Conservation (phyloP, 1,140 invertebrate species). For the Achatina immaculata region DNA sequence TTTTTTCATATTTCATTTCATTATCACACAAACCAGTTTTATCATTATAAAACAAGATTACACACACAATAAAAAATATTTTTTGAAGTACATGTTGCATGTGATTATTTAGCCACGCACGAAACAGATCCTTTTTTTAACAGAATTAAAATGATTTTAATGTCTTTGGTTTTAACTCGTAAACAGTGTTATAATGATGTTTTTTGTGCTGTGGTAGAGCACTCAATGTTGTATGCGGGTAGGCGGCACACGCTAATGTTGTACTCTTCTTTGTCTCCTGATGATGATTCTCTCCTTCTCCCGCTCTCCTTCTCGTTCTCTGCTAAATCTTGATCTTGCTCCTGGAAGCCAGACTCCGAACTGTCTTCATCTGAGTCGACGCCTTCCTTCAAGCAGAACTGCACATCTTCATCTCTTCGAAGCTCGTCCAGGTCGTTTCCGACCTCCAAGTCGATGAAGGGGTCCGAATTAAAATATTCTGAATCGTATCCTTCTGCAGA, state of each 20-base stretch:
- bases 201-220: background rate
- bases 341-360: constrained; percentile 67
- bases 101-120: too few species aligned
- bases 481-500: background rate
- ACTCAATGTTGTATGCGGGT: background rate
- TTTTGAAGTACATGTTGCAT: too few species aligned
- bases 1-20: too few species aligned
- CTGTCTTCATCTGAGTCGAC: constrained; percentile 65
- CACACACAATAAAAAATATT: too few species aligned
- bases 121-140: too few species aligned
- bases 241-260: background rate
- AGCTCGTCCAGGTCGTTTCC: constrained; percentile 66
- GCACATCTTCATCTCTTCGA: constrained; percentile 57
- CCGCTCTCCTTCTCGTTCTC: constrained; percentile 39
- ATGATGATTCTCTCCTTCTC: background rate
- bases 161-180: too few species aligned
- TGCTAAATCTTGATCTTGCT: constrained; percentile 32
- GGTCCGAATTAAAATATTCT: constrained; percentile 42
- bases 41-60: too few species aligned
- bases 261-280: background rate
- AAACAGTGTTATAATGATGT: background rate
- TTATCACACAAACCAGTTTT: too few species aligned
- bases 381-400: constrained; percentile 54
- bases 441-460: constrained; percentile 63
- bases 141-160: too few species aligned